Conservation (phyloP, 92 coral and sea anemone species). For the Epizoanthus ramosus region DNA sequence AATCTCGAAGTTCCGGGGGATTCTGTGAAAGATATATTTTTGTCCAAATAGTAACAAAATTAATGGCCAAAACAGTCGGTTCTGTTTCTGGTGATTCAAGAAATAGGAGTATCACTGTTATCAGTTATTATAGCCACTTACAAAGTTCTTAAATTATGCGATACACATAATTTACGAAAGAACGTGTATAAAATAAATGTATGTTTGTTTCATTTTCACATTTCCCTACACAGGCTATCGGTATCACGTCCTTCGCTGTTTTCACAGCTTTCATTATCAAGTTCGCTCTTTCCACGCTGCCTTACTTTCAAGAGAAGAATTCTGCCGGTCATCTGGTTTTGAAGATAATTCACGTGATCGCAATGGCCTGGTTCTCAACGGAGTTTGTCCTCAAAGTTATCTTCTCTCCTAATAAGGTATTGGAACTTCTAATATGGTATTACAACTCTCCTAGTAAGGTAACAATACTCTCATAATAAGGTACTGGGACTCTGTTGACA, state of each 20-base stretch:
- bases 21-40: too few species aligned
- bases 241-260: constrained; percentile 70
- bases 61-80: too few species aligned
- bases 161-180: too few species aligned
- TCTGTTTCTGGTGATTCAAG: not conserved
- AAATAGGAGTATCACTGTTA: not conserved
- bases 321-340: constrained; percentile 62
- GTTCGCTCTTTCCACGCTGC: constrained; percentile 85
- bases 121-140: not conserved
- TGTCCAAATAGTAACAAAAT: too few species aligned
- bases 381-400: constrained; percentile 78
- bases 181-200: too few species aligned
- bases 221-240: constrained; percentile 63
- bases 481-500: too few species aligned
- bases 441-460: not conserved
- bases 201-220: not conserved
- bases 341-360: constrained; percentile 73
- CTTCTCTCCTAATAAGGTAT: constrained; percentile 76
- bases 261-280: constrained; percentile 81
- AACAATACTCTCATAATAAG: not conserved
- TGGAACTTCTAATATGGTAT: constrained; percentile 5
- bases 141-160: too few species aligned
- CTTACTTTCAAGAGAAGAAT: constrained; percentile 65
- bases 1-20: too few species aligned
- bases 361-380: constrained; percentile 82